A percentile compares a stretch with the other conserved stretches of the same genome.
These are phyloP conservation scores for Drosophila acutilabella DNA, from an alignment of 2,888 invertebrate species.

Conservation along the genomic window DNA sequence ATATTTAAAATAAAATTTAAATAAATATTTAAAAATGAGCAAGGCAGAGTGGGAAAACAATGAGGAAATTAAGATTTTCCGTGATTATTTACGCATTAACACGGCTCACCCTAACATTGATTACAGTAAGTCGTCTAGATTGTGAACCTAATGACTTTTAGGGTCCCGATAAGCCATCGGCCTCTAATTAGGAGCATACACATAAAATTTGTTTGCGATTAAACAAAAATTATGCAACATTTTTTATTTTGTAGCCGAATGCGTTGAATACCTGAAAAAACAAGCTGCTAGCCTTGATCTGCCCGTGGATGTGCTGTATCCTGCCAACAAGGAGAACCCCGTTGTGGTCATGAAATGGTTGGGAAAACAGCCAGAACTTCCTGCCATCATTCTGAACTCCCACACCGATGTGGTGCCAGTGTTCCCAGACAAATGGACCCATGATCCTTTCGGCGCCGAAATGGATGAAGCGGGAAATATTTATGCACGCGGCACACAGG, in stretches of 20 bases:
- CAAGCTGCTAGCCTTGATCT: conserved; percentile 86
- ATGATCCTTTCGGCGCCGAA: conserved; percentile 94
- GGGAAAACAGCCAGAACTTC: conserved; percentile 89
- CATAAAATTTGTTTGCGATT: conserved; percentile 86
- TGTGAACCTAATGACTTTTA: conserved; percentile 1
- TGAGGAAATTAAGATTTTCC: conserved; percentile 91
- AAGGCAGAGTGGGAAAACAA: conserved; percentile 85
- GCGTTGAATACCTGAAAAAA: conserved; percentile 15
- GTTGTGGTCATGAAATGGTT: conserved; percentile 92
- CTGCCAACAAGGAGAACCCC: conserved; percentile 88
- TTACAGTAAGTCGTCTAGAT: conserved; percentile 88
- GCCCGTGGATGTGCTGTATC: conserved; percentile 87
- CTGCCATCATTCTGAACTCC: conserved; percentile 93
- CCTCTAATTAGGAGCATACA: neutral
- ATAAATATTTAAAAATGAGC: conserved; percentile 47
- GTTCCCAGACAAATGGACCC: conserved; percentile 93
- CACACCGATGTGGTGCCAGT: conserved; percentile 98
- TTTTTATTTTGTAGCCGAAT: conserved; percentile 1
- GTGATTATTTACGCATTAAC: conserved; percentile 93
- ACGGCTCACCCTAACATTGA: conserved; percentile 95
- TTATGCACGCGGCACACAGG: conserved; percentile 90
- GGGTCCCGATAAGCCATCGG: conserved; percentile 7
- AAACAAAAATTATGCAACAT: neutral
- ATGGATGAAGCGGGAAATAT: conserved; percentile 94
- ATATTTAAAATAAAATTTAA: neutral